phyloP scores from a whole-genome alignment of 2,797 vertebrate species.

The Masticophis lateralis region DNA sequence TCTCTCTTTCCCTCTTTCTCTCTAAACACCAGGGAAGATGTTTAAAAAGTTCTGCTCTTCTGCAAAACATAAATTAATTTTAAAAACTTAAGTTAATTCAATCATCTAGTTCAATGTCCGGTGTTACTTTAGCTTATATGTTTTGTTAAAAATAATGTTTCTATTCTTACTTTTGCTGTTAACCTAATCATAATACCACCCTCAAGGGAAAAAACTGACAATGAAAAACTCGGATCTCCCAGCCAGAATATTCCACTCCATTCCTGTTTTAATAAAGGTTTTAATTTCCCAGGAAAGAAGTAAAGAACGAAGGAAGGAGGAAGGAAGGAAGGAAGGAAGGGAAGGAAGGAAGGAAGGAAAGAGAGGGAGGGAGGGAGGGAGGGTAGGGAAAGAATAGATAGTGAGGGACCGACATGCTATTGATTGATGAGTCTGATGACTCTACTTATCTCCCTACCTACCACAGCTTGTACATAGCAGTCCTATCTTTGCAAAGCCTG shows the following conservation, averaged over 20 bases:
- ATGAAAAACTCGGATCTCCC: not conserved
- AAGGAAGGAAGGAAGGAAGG: too few relatives aligned
- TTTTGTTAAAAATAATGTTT: not conserved
- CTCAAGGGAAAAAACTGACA: not conserved
- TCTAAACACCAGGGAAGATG: not conserved
- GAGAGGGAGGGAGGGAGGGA: rapidly evolving
- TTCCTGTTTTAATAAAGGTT: too few relatives aligned
- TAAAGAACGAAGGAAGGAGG: too few relatives aligned
- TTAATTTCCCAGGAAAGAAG: too few relatives aligned
- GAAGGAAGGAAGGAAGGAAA: too few relatives aligned
- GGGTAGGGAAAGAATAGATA: not conserved
- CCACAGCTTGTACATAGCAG: too few relatives aligned
- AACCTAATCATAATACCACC: not conserved
- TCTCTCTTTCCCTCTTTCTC: not conserved
- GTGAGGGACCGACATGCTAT: not conserved
- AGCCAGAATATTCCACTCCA: not conserved
- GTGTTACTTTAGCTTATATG: not conserved
- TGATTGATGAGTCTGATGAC: not conserved
- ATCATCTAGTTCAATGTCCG: not conserved
- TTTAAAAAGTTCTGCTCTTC: too few relatives aligned
- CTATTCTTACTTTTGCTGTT: not conserved
- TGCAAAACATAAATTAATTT: not conserved
- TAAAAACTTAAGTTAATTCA: not conserved
- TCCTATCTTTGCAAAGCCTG: too few relatives aligned
- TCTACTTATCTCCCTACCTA: too few relatives aligned